Percentiles rank a stretch among this genome's conserved stretches.
Conservation (phyloP, 2,888 invertebrate genomes). For the Mythimna ferrago region DNA sequence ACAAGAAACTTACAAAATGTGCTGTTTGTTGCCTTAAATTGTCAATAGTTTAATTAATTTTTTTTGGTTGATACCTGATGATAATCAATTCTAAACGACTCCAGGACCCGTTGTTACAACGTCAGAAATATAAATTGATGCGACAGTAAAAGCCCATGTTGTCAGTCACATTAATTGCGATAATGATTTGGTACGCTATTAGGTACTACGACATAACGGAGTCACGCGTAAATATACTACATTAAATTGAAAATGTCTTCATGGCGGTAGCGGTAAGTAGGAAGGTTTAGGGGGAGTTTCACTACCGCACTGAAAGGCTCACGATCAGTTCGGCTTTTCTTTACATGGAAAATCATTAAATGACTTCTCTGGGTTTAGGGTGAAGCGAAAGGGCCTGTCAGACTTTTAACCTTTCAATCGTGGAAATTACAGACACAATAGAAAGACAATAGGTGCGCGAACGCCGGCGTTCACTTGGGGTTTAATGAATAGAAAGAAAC, state of each 20-base stretch:
- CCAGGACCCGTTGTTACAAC: not conserved
- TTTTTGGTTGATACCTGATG: no score
- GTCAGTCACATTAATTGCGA: not conserved
- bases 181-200: not conserved
- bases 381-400: no score
- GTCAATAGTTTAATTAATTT: no score
- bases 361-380: no score
- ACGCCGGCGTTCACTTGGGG: no score
- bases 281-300: conserved; percentile 1
- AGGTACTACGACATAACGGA: conserved; percentile 5
- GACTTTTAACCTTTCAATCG: no score
- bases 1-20: no score
- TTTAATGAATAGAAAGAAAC: no score
- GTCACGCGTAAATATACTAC: conserved; percentile 15
- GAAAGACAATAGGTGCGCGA: no score
- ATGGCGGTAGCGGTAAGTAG: not conserved
- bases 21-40: no score
- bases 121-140: not conserved
- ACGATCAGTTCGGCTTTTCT: not conserved
- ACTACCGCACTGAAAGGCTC: not conserved
- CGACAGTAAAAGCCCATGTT: not conserved
- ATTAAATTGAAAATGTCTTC: conserved; percentile 40
- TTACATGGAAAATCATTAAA: no score
- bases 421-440: no score
- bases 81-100: not conserved